Conservation (phyloP, 2,888 invertebrate species). For the Drosophila quinaria region DNA sequence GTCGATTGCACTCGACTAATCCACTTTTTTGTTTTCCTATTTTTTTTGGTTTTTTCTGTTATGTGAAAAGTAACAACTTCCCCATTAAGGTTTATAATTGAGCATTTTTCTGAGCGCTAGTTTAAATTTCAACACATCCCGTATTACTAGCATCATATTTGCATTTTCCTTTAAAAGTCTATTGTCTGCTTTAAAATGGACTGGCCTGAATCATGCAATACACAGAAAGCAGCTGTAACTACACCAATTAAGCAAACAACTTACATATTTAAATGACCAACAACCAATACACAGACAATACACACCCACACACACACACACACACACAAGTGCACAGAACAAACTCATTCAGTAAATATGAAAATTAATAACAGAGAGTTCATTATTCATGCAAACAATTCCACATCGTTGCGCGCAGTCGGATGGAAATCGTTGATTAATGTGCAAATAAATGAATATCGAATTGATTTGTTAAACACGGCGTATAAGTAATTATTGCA, state of each 20-base stretch:
- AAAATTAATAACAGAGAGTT: slow-evolving; percentile 66
- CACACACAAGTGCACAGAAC: slow-evolving; percentile 3
- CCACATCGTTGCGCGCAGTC: slow-evolving; percentile 59
- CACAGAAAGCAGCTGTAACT: slow-evolving; percentile 30
- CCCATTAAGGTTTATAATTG: neutral
- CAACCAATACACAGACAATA: slow-evolving; percentile 3
- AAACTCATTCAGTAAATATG: slow-evolving; percentile 44
- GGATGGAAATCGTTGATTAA: slow-evolving; percentile 66
- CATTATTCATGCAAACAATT: slow-evolving; percentile 61
- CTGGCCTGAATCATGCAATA: slow-evolving; percentile 9
- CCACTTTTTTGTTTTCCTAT: neutral
- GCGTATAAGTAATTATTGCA: slow-evolving; percentile 47
- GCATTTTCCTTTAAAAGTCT: neutral
- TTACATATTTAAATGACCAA: slow-evolving; percentile 37
- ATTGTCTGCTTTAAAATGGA: slow-evolving; percentile 3
- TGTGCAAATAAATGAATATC: slow-evolving; percentile 50
- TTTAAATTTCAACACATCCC: neutral
- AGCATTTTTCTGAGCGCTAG: neutral
- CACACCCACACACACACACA: slow-evolving; percentile 8
- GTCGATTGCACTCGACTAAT: too few relatives aligned
- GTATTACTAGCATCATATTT: neutral
- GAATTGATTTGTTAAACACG: slow-evolving; percentile 29
- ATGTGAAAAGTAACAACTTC: neutral
- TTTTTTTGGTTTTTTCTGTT: neutral
- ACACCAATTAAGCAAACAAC: slow-evolving; percentile 30